Percentiles rank a stretch among this genome's conserved stretches.
Conservation (phyloP, 2,113 vertebrate species). For the Ptyas mucosa region DNA sequence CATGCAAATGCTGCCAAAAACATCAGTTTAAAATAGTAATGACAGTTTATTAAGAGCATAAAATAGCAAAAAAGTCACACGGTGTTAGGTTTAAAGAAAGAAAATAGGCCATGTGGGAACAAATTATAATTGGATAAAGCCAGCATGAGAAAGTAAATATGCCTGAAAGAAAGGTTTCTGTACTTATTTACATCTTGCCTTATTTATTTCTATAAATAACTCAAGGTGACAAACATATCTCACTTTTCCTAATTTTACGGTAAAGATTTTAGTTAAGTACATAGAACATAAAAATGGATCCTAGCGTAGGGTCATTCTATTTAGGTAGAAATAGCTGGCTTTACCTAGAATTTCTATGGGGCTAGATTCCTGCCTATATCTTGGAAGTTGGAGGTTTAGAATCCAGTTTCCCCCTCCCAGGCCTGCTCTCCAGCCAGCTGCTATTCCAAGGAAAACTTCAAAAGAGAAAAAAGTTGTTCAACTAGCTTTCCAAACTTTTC, state of each 20-base stretch:
- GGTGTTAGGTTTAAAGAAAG: neutral
- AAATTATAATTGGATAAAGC: neutral
- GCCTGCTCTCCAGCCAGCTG: neutral
- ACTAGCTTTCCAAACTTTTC: neutral
- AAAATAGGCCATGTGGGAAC: neutral
- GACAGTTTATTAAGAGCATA: neutral
- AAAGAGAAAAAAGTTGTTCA: neutral
- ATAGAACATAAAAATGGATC: neutral
- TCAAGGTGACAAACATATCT: neutral
- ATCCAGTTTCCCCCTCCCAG: neutral
- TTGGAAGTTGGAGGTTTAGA: neutral
- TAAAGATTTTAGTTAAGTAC: neutral
- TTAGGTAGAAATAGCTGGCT: neutral
- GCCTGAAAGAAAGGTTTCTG: neutral
- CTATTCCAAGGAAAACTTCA: neutral
- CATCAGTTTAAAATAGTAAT: neutral
- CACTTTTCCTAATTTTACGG: neutral
- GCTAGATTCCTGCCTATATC: neutral
- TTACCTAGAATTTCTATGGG: neutral
- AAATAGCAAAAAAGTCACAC: neutral
- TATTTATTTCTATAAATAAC: neutral
- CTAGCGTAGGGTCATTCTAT: neutral
- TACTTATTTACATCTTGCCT: neutral
- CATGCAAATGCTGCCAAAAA: neutral
- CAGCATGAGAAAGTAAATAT: neutral